Conservation (phyloP, 2,113 vertebrate species). For the Daphoenositta chrysoptera region DNA sequence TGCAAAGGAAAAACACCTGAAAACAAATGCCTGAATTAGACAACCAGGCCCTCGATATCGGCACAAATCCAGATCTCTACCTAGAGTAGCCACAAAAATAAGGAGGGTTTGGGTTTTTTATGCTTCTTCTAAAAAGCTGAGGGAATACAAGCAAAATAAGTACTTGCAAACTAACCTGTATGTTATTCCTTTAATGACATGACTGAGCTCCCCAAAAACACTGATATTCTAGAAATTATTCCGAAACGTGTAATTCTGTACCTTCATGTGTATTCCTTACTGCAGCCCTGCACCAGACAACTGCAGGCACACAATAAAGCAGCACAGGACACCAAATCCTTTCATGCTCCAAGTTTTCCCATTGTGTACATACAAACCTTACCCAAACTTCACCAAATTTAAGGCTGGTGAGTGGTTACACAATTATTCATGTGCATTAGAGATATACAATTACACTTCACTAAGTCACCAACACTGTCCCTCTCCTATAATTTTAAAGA, state of each 20-base stretch:
- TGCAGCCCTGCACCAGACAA: background rate
- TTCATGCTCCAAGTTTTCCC: rapidly evolving
- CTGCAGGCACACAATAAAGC: background rate
- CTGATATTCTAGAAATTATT: background rate
- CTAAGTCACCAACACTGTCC: background rate
- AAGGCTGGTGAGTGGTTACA: background rate
- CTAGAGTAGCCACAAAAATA: background rate
- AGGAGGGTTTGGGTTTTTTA: background rate
- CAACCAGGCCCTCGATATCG: no score
- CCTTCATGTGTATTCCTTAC: rapidly evolving
- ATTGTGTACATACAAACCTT: rapidly evolving
- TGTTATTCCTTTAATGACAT: background rate
- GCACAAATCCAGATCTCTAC: background rate
- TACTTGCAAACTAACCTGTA: background rate
- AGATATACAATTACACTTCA: background rate
- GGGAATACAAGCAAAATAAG: background rate
- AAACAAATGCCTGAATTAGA: background rate
- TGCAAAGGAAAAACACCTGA: background rate
- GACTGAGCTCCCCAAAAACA: background rate
- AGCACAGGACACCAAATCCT: background rate
- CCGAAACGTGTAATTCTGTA: background rate
- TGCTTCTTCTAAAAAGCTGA: background rate
- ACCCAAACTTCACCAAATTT: background rate
- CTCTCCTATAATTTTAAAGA: background rate
- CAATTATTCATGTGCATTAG: no score